A percentile compares a stretch with the other conserved stretches of the same genome.
These are phyloP conservation scores for Pantherophis alleghaniensis DNA, from an alignment of 2,797 vertebrate species.

Conservation along the genomic window DNA sequence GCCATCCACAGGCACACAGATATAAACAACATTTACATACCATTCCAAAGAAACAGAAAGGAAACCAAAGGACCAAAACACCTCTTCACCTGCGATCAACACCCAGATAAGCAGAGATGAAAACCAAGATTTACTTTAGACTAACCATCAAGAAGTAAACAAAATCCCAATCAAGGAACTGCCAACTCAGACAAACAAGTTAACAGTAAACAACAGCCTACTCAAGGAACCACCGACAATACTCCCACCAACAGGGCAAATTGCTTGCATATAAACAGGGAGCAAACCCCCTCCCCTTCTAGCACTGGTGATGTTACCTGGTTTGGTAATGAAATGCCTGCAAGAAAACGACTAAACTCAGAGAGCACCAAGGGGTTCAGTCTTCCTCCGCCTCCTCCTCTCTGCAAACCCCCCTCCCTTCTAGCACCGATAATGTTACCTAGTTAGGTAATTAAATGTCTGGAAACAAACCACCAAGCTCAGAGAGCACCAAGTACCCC, in stretches of 20 bases:
- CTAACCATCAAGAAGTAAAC: background rate
- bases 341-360: background rate
- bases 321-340: background rate
- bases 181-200: background rate
- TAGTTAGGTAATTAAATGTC: too few species aligned
- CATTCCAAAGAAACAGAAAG: background rate
- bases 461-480: background rate
- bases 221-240: background rate
- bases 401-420: background rate
- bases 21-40: background rate
- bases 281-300: accelerated
- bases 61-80: background rate
- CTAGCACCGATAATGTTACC: too few species aligned
- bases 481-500: too few species aligned
- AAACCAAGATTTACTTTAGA: background rate
- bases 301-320: background rate
- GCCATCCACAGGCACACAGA: background rate
- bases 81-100: background rate
- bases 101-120: background rate
- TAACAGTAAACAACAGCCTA: background rate
- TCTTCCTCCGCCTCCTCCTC: background rate
- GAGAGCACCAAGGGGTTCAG: background rate
- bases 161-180: background rate
- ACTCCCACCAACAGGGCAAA: background rate
- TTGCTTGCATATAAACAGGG: too few species aligned